A percentile compares a stretch with the other conserved stretches of the same genome.
phyloP scores from a whole-genome alignment of 2,888 invertebrate species.

The Bibio marci region DNA sequence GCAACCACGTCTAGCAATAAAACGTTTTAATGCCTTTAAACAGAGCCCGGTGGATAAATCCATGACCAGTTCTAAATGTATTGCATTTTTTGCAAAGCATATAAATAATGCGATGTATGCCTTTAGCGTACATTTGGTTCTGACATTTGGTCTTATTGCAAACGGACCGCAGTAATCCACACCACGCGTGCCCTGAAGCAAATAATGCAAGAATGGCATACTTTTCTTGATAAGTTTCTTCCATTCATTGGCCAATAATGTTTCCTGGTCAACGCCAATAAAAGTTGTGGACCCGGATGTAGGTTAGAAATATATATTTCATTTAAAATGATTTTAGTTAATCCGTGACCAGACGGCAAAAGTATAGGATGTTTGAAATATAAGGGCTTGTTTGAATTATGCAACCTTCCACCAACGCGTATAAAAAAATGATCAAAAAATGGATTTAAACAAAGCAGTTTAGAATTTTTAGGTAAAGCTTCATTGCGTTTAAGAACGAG shows the following conservation, averaged over 20 bases:
- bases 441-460: too few relatives aligned
- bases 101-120: constrained; percentile 11
- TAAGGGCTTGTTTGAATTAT: constrained; percentile 6
- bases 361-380: constrained; percentile 11
- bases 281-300: neutral
- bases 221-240: too few relatives aligned
- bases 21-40: neutral
- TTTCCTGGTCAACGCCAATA: constrained; percentile 3
- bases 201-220: too few relatives aligned
- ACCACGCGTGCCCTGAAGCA: constrained; percentile 1
- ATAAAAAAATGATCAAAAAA: constrained; percentile 11
- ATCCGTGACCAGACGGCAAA: constrained; percentile 7
- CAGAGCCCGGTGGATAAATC: neutral
- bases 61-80: neutral
- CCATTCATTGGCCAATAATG: constrained; percentile 11
- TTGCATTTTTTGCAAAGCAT: constrained; percentile 7
- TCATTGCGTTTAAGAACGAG: too few relatives aligned
- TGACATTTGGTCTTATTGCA: neutral
- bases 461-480: too few relatives aligned
- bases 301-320: neutral
- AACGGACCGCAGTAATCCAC: constrained; percentile 1
- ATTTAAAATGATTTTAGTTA: neutral
- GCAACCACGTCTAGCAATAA: neutral
- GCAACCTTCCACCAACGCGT: constrained; percentile 14
- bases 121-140: neutral